Conservation (phyloP, 2,113 vertebrate species). For the Chaenocephalus aceratus region DNA sequence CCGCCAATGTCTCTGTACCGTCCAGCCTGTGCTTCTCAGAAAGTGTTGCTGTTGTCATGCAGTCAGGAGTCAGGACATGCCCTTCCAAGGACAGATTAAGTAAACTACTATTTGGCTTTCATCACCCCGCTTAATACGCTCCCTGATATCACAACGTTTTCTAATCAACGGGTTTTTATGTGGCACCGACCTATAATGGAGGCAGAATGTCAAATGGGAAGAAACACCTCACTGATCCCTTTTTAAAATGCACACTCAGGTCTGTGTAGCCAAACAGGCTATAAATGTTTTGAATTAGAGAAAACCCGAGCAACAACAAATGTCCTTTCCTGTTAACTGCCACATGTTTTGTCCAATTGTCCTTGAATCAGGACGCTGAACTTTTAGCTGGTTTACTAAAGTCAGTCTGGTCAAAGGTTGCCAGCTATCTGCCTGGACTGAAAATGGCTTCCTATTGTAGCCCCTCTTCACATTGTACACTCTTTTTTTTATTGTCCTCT, state of each 20-base stretch:
- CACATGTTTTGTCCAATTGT: not conserved
- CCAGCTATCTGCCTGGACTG: constrained; percentile 14
- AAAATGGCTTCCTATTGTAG: constrained; percentile 9
- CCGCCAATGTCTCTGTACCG: too few species aligned
- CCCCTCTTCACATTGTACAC: constrained; percentile 6
- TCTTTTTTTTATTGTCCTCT: constrained; percentile 40
- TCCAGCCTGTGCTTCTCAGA: not conserved
- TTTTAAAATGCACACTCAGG: constrained; percentile 43
- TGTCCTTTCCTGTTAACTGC: constrained; percentile 1
- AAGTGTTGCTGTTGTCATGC: not conserved
- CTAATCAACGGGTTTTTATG: constrained; percentile 22
- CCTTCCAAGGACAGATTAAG: constrained; percentile 24
- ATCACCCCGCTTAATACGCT: constrained; percentile 11
- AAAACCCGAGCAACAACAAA: not conserved
- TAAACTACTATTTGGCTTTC: constrained; percentile 32
- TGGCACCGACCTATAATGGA: constrained; percentile 34
- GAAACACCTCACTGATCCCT: constrained; percentile 38
- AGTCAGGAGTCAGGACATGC: constrained; percentile 20
- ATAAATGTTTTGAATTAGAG: constrained; percentile 15
- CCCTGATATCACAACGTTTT: constrained; percentile 7
- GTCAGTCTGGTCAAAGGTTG: not conserved
- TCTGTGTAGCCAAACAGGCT: constrained; percentile 11
- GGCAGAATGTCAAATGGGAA: constrained; percentile 36
- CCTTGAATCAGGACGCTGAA: constrained; percentile 36
- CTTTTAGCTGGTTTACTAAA: constrained; percentile 24